These are phyloP conservation scores for Dryocosmus kuriphilus DNA, from an alignment of 2,888 invertebrate genomes.

Conservation along the genomic window DNA sequence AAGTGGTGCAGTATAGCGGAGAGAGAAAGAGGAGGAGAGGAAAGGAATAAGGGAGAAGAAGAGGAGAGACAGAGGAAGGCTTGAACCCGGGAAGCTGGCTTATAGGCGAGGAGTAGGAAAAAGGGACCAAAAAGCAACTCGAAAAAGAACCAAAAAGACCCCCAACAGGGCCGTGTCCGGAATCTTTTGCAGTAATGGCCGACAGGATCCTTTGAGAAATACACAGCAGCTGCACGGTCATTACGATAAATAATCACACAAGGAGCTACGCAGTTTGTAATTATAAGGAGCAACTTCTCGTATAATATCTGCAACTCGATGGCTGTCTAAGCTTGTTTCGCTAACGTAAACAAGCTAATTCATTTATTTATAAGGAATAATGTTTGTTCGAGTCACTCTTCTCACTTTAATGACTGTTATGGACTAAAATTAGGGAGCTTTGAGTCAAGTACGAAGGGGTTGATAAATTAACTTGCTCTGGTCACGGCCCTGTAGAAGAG, in stretches of 20 bases:
- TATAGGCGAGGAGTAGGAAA: slow-evolving; percentile 42
- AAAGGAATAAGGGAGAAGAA: slow-evolving; percentile 42
- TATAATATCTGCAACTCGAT: not conserved
- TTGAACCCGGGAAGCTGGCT: slow-evolving; percentile 47
- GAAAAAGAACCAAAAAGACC: slow-evolving; percentile 15
- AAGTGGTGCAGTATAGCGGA: slow-evolving; percentile 50
- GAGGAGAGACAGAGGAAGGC: slow-evolving; percentile 51
- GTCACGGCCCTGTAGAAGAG: slow-evolving; percentile 33
- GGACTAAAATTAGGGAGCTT: not conserved
- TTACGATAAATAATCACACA: not conserved
- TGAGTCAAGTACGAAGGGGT: not conserved
- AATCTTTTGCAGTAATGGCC: slow-evolving; percentile 8
- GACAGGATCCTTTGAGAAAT: not conserved
- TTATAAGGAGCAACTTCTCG: not conserved
- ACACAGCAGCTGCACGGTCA: not conserved
- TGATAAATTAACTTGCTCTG: slow-evolving; percentile 1
- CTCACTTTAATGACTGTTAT: too few relatives aligned
- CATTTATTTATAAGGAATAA: not conserved
- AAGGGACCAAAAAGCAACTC: slow-evolving; percentile 44
- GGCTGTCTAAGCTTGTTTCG: not conserved
- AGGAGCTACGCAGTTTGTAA: not conserved
- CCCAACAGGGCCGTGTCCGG: slow-evolving; percentile 28
- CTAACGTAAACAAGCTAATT: not conserved
- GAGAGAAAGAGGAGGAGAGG: slow-evolving; percentile 51
- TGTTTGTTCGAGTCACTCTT: not conserved